These are phyloP conservation scores for Athripsodes cinereus DNA, from an alignment of 2,888 invertebrate species.

Conservation along the genomic window DNA sequence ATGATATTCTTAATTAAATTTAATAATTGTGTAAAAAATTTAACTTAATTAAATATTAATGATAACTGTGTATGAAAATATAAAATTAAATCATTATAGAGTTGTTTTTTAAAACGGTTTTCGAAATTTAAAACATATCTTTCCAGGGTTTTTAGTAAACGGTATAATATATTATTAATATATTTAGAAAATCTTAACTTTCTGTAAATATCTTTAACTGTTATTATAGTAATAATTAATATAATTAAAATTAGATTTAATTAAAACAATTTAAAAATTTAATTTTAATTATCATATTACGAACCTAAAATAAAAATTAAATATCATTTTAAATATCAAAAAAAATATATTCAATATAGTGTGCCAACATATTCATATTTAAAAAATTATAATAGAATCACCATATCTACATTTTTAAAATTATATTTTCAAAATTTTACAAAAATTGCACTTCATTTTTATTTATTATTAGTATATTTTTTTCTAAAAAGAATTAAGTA, in stretches of 20 bases:
- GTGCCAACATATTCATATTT: too few species aligned
- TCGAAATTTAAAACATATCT: slow-evolving; percentile 29
- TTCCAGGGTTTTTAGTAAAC: slow-evolving; percentile 29
- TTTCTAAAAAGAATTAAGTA: background rate
- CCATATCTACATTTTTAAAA: background rate
- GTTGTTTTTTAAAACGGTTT: slow-evolving; percentile 27
- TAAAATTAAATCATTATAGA: background rate
- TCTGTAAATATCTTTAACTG: slow-evolving; percentile 27
- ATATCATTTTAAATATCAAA: too few species aligned
- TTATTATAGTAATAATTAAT: slow-evolving; percentile 27
- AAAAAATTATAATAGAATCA: too few species aligned
- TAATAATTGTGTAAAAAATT: too few species aligned
- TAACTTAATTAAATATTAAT: too few species aligned
- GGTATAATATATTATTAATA: slow-evolving; percentile 15
- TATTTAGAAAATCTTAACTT: slow-evolving; percentile 25
- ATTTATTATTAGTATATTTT: too few species aligned
- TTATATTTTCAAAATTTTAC: background rate
- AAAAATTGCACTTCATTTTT: slow-evolving; percentile 6
- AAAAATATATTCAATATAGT: too few species aligned
- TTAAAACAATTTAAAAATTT: background rate
- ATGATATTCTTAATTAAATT: background rate
- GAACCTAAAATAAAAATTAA: too few species aligned
- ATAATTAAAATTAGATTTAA: slow-evolving; percentile 14
- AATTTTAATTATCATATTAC: background rate
- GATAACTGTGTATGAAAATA: background rate